Conservation (phyloP, 2,888 invertebrate genomes). For the Dicycla oo region DNA sequence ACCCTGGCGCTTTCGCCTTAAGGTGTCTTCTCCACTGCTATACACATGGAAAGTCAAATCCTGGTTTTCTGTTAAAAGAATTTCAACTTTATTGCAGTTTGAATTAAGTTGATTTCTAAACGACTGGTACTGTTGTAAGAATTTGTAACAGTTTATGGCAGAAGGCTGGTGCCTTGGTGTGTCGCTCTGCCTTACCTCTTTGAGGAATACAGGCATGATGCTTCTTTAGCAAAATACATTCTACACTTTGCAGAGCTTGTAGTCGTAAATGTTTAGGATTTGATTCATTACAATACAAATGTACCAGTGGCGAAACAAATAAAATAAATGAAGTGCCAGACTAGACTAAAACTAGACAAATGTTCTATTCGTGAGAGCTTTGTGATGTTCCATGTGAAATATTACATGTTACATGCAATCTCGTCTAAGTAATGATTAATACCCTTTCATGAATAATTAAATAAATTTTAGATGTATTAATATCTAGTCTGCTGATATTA, state of each 20-base stretch:
- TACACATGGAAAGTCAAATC: neutral
- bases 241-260: neutral
- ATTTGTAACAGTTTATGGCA: too few relatives aligned
- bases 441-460: constrained; percentile 18
- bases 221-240: too few relatives aligned
- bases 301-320: constrained; percentile 10
- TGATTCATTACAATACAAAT: constrained; percentile 11
- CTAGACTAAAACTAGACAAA: constrained; percentile 26
- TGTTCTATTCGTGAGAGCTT: constrained; percentile 14
- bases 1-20: too few relatives aligned
- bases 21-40: neutral
- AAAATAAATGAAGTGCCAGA: constrained; percentile 29
- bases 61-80: neutral
- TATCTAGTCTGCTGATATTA: neutral
- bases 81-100: neutral
- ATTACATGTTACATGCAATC: constrained; percentile 22
- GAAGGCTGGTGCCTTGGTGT: neutral
- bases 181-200: neutral
- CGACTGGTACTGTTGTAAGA: neutral
- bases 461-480: neutral
- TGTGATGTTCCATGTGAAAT: constrained; percentile 11
- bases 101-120: neutral
- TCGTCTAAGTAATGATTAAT: constrained; percentile 21
- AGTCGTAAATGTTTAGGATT: constrained; percentile 1
- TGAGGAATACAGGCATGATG: neutral